Conservation (phyloP, 2,113 vertebrate genomes). For the Macrotus californicus region DNA sequence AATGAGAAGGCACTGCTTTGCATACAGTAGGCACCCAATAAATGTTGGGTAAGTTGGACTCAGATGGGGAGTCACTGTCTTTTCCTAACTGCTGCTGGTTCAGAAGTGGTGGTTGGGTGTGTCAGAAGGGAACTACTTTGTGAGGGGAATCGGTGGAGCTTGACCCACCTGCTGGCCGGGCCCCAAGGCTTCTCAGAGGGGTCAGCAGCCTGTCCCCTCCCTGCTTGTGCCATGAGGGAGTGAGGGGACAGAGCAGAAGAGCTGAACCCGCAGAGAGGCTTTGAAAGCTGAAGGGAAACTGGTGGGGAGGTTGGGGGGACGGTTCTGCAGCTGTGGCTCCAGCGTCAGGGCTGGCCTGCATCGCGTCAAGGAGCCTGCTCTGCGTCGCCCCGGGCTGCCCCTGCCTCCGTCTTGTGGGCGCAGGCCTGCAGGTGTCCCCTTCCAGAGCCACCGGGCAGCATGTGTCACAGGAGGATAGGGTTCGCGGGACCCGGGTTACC, state of each 20-base stretch:
- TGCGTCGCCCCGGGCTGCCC: too few species aligned
- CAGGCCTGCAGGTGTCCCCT: neutral
- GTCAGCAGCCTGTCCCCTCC: neutral
- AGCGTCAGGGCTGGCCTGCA: neutral
- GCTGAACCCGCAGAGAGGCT: neutral
- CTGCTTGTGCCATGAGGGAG: neutral
- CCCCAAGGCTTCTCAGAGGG: neutral
- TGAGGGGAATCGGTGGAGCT: neutral
- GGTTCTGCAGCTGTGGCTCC: too few species aligned
- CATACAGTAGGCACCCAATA: neutral
- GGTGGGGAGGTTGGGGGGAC: too few species aligned
- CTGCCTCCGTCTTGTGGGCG: too few species aligned
- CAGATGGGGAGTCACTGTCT: neutral
- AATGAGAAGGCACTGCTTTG: neutral
- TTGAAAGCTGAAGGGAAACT: neutral
- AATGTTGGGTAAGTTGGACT: neutral
- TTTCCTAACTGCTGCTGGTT: neutral
- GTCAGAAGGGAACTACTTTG: neutral
- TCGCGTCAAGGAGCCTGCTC: too few species aligned
- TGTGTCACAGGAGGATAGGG: neutral
- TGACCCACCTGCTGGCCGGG: neutral
- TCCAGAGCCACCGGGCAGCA: neutral
- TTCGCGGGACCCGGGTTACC: neutral
- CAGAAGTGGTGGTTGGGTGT: neutral
- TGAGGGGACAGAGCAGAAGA: neutral